Evolutionary conservation across 2,113 vertebrate species (phyloP).

Genomic region (Taxidea taxus): DNA sequence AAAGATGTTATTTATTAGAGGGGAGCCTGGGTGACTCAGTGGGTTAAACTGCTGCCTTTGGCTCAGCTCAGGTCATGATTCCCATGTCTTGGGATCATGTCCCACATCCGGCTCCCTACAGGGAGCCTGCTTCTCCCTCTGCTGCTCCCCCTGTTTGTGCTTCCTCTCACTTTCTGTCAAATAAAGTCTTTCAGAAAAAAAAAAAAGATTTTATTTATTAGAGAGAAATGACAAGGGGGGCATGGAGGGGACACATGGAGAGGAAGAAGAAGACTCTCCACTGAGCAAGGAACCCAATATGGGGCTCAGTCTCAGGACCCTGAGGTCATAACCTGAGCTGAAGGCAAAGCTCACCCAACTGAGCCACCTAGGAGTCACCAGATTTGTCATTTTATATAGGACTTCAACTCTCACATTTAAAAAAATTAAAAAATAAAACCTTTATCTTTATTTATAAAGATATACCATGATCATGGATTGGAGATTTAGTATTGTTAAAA

Average conservation of each 20-base stretch:
- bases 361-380: background rate
- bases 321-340: background rate
- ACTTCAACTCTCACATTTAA: background rate
- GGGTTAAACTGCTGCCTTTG: too few species aligned
- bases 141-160: too few species aligned
- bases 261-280: background rate
- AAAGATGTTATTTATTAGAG: too few species aligned
- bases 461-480: background rate
- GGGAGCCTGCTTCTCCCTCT: too few species aligned
- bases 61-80: too few species aligned
- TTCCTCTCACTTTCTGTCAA: too few species aligned
- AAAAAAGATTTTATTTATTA: background rate
- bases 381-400: background rate
- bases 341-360: background rate
- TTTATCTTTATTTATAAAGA: background rate
- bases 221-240: background rate
- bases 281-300: background rate
- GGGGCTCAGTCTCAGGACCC: background rate
- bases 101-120: too few species aligned
- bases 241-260: background rate
- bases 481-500: background rate
- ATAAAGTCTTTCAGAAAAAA: too few species aligned
- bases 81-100: too few species aligned
- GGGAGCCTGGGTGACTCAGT: too few species aligned
- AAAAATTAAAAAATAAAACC: background rate